phyloP scores from a whole-genome alignment of 2,888 invertebrate genomes.

The Rotaria macrura region DNA sequence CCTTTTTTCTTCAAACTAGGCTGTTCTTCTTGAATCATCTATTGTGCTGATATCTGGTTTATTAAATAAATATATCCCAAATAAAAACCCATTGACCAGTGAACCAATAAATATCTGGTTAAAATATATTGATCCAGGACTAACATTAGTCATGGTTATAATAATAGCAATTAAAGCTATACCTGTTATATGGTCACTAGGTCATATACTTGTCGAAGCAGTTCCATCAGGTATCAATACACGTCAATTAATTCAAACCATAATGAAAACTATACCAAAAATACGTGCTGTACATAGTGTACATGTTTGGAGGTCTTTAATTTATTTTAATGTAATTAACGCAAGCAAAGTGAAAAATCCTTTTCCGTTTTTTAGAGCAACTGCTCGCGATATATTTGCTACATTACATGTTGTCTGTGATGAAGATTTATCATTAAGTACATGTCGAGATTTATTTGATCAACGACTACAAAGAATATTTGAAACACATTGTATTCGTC shows the following conservation, averaged over 20 bases:
- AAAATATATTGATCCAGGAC: background rate
- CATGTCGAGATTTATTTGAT: background rate
- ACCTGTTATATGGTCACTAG: constrained; percentile 1
- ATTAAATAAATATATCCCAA: background rate
- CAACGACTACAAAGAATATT: background rate
- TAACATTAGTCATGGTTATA: background rate
- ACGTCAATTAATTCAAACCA: background rate
- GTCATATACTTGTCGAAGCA: background rate
- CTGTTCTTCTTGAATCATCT: background rate
- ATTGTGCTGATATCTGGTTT: background rate
- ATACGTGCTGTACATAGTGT: background rate
- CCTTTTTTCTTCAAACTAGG: background rate
- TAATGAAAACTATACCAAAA: background rate
- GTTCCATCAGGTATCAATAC: background rate
- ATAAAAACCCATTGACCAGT: background rate
- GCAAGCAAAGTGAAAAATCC: background rate
- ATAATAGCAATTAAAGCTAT: background rate
- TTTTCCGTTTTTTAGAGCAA: background rate
- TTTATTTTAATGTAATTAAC: background rate
- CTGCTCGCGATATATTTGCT: background rate
- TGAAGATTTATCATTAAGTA: constrained; percentile 2
- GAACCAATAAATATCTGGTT: background rate
- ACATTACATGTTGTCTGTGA: constrained; percentile 8
- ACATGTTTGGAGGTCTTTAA: background rate
- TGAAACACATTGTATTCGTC: constrained; percentile 9